Evolutionary conservation across 2,888 invertebrate species (phyloP).

Genomic region (Dryomyza anilis): DNA sequence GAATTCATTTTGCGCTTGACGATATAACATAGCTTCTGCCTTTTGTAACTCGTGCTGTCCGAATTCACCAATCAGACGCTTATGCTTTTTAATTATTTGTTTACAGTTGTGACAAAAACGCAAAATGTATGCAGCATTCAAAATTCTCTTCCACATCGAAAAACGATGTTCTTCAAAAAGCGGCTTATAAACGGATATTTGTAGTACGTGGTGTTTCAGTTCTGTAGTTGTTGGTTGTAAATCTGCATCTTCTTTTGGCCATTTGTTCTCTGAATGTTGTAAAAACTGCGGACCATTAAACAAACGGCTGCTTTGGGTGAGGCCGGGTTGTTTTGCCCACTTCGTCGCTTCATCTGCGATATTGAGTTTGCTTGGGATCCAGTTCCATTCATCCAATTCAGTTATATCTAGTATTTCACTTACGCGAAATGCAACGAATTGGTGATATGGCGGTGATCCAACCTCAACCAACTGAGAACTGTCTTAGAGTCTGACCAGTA

Average conservation of each 20-base stretch:
- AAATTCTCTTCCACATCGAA: not conserved
- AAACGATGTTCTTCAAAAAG: not conserved
- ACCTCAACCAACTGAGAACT: not conserved
- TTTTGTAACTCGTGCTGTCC: constrained; percentile 1
- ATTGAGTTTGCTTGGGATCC: constrained; percentile 20
- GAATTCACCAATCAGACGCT: not conserved
- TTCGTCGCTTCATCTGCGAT: constrained; percentile 27
- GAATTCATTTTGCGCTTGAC: constrained; percentile 3
- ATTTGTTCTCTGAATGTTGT: not conserved
- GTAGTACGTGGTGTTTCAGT: not conserved
- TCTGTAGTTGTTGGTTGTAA: not conserved
- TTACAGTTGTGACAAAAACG: not conserved
- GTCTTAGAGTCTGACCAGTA: not conserved
- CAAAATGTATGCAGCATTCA: not conserved
- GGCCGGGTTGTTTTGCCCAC: not conserved
- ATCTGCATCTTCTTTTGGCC: not conserved
- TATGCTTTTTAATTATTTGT: not conserved
- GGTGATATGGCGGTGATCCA: not conserved
- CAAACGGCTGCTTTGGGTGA: not conserved
- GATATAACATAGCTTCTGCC: constrained; percentile 8
- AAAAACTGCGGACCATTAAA: not conserved
- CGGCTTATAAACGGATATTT: not conserved
- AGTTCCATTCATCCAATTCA: constrained; percentile 20
- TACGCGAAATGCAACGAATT: no score
- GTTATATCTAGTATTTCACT: constrained; percentile 34